Percentiles rank a stretch among this genome's conserved stretches.
phyloP scores from a whole-genome alignment of 2,797 vertebrate species.

The Buphagus erythrorhynchus region DNA sequence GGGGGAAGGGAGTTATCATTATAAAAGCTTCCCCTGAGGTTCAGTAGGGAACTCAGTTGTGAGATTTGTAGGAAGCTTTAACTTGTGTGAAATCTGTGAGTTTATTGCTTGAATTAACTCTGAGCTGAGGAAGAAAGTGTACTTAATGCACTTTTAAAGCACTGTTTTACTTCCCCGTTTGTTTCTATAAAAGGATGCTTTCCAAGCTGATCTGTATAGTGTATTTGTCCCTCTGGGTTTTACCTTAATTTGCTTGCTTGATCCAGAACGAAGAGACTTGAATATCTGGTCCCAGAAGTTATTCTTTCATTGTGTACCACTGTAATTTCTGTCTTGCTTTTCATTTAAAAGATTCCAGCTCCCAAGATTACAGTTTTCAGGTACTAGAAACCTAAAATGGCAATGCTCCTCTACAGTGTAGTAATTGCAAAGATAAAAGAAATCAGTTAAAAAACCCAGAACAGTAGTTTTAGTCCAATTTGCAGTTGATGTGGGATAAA shows the following conservation, averaged over 20 bases:
- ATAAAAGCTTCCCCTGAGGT: constrained; percentile 19
- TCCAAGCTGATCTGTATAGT: constrained; percentile 1
- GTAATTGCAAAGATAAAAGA: constrained; percentile 28
- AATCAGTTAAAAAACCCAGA: neutral
- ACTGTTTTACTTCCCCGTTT: neutral
- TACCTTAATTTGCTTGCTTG: constrained; percentile 37
- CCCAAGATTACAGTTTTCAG: neutral
- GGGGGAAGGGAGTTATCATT: neutral
- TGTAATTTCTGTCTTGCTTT: neutral
- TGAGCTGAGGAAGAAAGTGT: constrained; percentile 4
- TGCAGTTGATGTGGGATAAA: constrained; percentile 40
- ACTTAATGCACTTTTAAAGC: constrained; percentile 38
- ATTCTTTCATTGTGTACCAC: neutral
- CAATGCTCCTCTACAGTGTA: neutral
- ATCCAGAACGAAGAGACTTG: neutral
- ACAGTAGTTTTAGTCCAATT: neutral
- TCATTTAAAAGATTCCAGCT: constrained; percentile 2
- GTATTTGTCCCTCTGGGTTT: constrained; percentile 24
- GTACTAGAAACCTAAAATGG: neutral
- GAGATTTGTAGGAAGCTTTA: constrained; percentile 13
- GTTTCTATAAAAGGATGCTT: constrained; percentile 52
- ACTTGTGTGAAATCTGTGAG: neutral
- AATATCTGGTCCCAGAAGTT: constrained; percentile 20
- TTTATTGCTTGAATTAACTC: constrained; percentile 53
- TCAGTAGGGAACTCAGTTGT: neutral